Evolutionary conservation across 2,888 invertebrate genomes (phyloP).

Genomic region (Nematopogon swammerdamellus): DNA sequence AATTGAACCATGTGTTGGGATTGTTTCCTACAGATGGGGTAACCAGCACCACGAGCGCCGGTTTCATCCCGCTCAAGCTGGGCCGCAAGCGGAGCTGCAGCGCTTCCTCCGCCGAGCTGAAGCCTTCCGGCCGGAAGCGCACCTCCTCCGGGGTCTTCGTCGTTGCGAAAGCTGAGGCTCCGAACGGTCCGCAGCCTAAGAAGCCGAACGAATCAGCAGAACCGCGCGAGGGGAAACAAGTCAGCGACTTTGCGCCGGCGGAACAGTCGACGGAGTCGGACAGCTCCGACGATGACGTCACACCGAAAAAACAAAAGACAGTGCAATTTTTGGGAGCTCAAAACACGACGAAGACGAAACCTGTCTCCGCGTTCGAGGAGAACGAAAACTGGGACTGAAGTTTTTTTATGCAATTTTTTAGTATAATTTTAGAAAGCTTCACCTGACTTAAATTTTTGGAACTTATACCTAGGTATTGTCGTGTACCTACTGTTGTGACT

Average conservation of each 20-base stretch:
- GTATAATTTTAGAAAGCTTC: too few species aligned
- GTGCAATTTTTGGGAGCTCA: too few species aligned
- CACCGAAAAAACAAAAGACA: conserved; percentile 2
- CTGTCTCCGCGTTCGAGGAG: conserved; percentile 38
- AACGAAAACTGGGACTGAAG: conserved; percentile 42
- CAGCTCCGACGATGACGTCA: conserved; percentile 8
- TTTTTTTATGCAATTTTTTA: too few species aligned
- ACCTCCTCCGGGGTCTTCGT: conserved; percentile 1
- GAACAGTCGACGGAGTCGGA: too few species aligned
- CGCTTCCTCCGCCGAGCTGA: background rate
- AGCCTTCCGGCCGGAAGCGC: background rate
- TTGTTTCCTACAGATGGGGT: conserved; percentile 3
- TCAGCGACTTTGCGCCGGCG: background rate
- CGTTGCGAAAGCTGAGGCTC: background rate
- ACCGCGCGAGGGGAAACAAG: background rate
- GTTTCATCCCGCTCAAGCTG: background rate
- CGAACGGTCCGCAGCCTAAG: background rate
- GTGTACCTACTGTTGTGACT: too few species aligned
- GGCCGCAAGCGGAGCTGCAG: background rate
- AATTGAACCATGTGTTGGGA: too few species aligned
- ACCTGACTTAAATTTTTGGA: too few species aligned
- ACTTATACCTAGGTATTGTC: too few species aligned
- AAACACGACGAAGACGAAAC: conserved; percentile 13
- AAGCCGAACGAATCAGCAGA: background rate
- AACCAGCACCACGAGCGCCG: conserved; percentile 1